Conservation (phyloP, 2,888 invertebrate genomes). For the Gisinianus flammeolus region DNA sequence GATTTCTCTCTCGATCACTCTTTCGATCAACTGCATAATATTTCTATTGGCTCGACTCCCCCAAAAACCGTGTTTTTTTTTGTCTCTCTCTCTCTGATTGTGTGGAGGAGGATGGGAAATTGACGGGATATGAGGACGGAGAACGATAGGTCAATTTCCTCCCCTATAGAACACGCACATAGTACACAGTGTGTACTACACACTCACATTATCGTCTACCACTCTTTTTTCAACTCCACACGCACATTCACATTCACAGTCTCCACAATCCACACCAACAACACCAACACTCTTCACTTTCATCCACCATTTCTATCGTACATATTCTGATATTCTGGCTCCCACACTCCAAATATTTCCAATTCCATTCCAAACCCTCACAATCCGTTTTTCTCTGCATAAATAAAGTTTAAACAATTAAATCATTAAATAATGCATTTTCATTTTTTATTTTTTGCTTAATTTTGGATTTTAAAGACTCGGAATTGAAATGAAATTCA, state of each 20-base stretch:
- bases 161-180: not conserved
- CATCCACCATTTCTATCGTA: no score
- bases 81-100: not conserved
- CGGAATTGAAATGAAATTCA: no score
- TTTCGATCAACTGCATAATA: constrained; percentile 5
- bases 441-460: no score
- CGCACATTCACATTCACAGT: not conserved
- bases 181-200: not conserved
- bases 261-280: not conserved
- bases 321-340: no score
- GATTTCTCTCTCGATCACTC: not conserved
- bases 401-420: no score
- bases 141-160: constrained; percentile 27
- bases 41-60: constrained; percentile 24
- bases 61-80: constrained; percentile 9
- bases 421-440: no score
- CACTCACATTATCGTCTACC: not conserved
- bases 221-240: not conserved
- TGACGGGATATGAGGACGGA: constrained; percentile 6
- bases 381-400: no score
- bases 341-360: no score
- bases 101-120: constrained; percentile 12
- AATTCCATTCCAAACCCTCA: no score
- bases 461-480: no score
- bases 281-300: not conserved